Conservation (phyloP, 2,888 invertebrate species). For the Catocala fraxini region DNA sequence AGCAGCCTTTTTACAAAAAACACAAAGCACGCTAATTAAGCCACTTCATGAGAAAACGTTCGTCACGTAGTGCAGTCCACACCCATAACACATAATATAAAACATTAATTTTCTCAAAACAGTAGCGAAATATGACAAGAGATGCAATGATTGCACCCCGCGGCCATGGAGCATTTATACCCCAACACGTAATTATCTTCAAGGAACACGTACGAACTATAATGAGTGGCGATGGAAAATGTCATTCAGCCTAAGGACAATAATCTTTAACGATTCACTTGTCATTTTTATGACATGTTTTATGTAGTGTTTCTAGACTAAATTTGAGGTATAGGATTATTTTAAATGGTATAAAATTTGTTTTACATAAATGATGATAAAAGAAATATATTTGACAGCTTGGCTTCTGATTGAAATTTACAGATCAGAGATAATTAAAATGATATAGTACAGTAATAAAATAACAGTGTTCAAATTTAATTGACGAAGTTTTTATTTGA, state of each 20-base stretch:
- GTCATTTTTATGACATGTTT: slow-evolving; percentile 29
- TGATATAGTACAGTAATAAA: too few species aligned
- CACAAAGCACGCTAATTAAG: too few species aligned
- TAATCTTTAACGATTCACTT: slow-evolving; percentile 32
- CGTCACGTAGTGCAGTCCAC: neutral
- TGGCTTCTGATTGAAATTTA: too few species aligned
- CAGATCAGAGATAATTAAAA: too few species aligned
- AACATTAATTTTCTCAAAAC: slow-evolving; percentile 30
- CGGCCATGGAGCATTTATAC: slow-evolving; percentile 47
- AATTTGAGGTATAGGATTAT: neutral
- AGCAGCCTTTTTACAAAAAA: too few species aligned
- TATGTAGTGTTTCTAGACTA: slow-evolving; percentile 8
- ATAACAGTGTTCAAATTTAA: too few species aligned
- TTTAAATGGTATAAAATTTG: neutral
- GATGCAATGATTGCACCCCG: slow-evolving; percentile 62
- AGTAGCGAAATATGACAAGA: slow-evolving; percentile 62
- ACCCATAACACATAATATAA: neutral
- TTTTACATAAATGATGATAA: too few species aligned
- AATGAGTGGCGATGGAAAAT: slow-evolving; percentile 40
- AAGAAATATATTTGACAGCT: too few species aligned
- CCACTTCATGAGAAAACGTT: slow-evolving; percentile 3
- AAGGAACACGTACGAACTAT: slow-evolving; percentile 53
- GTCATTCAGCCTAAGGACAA: slow-evolving; percentile 42
- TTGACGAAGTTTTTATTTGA: too few species aligned
- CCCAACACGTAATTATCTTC: slow-evolving; percentile 58